phyloP scores from a whole-genome alignment of 1,140 invertebrate species.

The Phenacoccus solenopsis region DNA sequence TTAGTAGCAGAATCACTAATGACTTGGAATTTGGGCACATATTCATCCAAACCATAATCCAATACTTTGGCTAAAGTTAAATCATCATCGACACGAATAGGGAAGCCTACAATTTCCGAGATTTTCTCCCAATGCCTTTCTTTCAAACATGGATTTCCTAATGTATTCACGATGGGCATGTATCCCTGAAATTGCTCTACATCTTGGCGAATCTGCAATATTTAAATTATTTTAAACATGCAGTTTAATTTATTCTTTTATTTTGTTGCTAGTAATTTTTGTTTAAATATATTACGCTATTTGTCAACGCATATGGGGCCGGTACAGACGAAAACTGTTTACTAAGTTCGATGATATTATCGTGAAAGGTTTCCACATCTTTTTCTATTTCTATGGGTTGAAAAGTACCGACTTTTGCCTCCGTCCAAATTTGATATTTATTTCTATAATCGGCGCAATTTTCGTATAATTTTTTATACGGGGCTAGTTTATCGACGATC shows the following conservation, averaged over 20 bases:
- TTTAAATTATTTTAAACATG: not conserved
- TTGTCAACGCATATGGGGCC: slow-evolving; percentile 46
- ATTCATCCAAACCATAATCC: slow-evolving; percentile 82
- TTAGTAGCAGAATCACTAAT: slow-evolving; percentile 93
- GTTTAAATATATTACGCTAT: slow-evolving; percentile 40
- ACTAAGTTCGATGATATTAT: slow-evolving; percentile 75
- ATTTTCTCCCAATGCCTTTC: slow-evolving; percentile 91
- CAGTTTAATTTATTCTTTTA: no score
- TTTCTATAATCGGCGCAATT: slow-evolving; percentile 70
- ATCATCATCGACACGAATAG: slow-evolving; percentile 71
- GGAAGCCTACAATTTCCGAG: slow-evolving; percentile 88
- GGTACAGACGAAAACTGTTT: slow-evolving; percentile 65
- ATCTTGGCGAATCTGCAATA: slow-evolving; percentile 43
- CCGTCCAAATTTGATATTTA: slow-evolving; percentile 73
- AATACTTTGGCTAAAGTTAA: slow-evolving; percentile 81
- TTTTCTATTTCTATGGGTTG: slow-evolving; percentile 80
- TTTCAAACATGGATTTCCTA: slow-evolving; percentile 90
- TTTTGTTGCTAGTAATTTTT: not conserved
- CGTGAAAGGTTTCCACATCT: slow-evolving; percentile 65
- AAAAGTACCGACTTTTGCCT: slow-evolving; percentile 63
- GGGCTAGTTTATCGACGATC: slow-evolving; percentile 34
- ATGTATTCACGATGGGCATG: slow-evolving; percentile 76
- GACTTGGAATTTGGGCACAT: slow-evolving; percentile 77
- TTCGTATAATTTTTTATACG: slow-evolving; percentile 83
- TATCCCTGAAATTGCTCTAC: slow-evolving; percentile 85